Evolutionary conservation across 2,888 invertebrate genomes (phyloP).

Genomic region (Hanleya hanleyi): DNA sequence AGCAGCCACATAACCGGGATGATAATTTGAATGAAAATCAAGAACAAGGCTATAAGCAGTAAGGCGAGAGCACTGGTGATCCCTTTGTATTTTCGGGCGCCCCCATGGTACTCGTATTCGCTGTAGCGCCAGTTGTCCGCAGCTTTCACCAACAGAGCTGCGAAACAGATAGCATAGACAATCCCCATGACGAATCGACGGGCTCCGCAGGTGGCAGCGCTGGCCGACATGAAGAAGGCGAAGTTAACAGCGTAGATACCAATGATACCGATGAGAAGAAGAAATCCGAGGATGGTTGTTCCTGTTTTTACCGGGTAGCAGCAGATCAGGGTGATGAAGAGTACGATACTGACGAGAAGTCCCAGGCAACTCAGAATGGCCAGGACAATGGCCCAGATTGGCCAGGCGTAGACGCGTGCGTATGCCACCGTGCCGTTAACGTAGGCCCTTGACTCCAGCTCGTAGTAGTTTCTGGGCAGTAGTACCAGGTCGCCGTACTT

Average conservation of each 20-base stretch:
- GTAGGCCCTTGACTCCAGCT: conserved; percentile 37
- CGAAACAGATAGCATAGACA: conserved; percentile 73
- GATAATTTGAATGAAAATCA: conserved; percentile 57
- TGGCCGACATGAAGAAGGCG: conserved; percentile 73
- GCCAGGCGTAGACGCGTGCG: conserved; percentile 50
- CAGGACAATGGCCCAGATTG: conserved; percentile 63
- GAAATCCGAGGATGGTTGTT: conserved; percentile 72
- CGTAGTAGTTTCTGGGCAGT: conserved; percentile 55
- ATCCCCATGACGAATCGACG: conserved; percentile 73
- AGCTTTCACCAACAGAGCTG: conserved; percentile 73
- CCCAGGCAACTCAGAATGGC: conserved; percentile 70
- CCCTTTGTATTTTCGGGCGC: conserved; percentile 49
- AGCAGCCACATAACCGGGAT: conserved; percentile 74
- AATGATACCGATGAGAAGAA: conserved; percentile 74
- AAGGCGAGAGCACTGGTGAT: conserved; percentile 68
- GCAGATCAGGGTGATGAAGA: conserved; percentile 70
- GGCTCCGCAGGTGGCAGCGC: conserved; percentile 70
- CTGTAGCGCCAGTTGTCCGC: conserved; percentile 72
- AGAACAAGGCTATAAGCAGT: conserved; percentile 63
- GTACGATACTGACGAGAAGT: conserved; percentile 68
- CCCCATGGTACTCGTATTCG: conserved; percentile 45
- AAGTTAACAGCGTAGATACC: conserved; percentile 73
- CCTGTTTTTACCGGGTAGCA: conserved; percentile 71
- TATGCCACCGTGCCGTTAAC: conserved; percentile 24
- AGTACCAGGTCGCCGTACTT: background rate